These are phyloP conservation scores for Alectoris magna DNA, from an alignment of 2,797 vertebrate species.

Conservation along the genomic window DNA sequence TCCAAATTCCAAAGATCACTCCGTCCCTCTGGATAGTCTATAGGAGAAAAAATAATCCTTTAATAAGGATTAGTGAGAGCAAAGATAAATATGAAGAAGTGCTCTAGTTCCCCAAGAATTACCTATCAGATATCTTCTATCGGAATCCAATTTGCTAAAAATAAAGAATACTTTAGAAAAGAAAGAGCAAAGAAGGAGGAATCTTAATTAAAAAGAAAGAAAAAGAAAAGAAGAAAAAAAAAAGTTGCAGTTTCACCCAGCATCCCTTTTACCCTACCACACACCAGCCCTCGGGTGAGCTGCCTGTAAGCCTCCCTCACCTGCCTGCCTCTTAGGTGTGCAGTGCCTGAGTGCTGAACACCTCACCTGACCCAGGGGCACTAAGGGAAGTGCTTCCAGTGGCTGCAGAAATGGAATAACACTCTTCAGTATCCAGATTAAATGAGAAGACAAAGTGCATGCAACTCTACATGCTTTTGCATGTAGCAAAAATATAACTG, in stretches of 20 bases:
- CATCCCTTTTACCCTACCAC: background rate
- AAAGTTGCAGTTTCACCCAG: background rate
- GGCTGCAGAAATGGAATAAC: background rate
- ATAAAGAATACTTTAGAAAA: background rate
- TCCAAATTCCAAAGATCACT: background rate
- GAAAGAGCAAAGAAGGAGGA: background rate
- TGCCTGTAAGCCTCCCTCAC: background rate
- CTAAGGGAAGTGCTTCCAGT: background rate
- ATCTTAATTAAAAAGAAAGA: background rate
- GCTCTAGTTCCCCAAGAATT: background rate
- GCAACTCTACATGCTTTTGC: background rate
- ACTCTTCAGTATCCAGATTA: background rate
- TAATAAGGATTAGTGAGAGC: background rate
- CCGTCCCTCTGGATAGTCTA: background rate
- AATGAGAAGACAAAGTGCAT: background rate
- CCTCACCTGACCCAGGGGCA: background rate
- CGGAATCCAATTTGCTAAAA: background rate
- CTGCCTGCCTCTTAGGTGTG: background rate
- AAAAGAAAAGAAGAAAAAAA: too few relatives aligned
- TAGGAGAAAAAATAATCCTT: background rate
- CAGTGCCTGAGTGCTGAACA: background rate
- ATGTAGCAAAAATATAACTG: background rate
- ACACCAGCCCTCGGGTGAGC: fast-evolving
- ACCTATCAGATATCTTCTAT: background rate
- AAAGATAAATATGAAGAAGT: background rate